Conservation (phyloP, 2,113 vertebrate species). For the Myrmecobius fasciatus region DNA sequence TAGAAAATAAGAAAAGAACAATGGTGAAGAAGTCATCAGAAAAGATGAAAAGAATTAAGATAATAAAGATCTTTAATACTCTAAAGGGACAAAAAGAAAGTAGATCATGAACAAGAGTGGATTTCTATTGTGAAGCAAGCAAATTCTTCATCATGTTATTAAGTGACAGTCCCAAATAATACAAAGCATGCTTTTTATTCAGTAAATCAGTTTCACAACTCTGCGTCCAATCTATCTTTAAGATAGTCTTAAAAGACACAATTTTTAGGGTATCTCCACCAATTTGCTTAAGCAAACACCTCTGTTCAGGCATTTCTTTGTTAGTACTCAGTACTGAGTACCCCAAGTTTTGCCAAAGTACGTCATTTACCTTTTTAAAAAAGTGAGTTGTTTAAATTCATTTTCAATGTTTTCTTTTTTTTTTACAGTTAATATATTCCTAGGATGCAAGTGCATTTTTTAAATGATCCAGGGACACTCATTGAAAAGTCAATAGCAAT, state of each 20-base stretch:
- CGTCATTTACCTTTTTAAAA: constrained; percentile 72
- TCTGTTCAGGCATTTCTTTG: background rate
- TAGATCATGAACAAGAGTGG: background rate
- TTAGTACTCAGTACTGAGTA: background rate
- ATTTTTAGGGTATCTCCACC: constrained; percentile 23
- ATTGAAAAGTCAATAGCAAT: constrained; percentile 81
- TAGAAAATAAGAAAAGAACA: background rate
- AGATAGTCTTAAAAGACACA: background rate
- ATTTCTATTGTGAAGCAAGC: background rate
- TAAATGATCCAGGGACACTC: constrained; percentile 75
- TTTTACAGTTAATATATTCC: constrained; percentile 79
- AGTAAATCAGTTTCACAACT: background rate
- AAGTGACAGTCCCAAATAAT: background rate
- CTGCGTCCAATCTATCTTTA: background rate
- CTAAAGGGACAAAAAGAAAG: background rate
- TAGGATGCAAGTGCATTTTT: constrained; percentile 76
- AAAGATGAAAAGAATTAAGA: background rate
- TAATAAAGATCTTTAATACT: background rate
- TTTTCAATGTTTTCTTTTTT: constrained; percentile 78
- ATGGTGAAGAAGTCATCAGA: background rate
- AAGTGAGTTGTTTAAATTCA: constrained; percentile 76
- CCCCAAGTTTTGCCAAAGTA: constrained; percentile 66
- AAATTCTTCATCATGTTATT: background rate
- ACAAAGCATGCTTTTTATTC: background rate
- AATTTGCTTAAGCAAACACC: constrained; percentile 50